Base-by-base conservation (phyloP, 1,140 invertebrate genomes). In the Sarcophaga peregrina region DNA sequence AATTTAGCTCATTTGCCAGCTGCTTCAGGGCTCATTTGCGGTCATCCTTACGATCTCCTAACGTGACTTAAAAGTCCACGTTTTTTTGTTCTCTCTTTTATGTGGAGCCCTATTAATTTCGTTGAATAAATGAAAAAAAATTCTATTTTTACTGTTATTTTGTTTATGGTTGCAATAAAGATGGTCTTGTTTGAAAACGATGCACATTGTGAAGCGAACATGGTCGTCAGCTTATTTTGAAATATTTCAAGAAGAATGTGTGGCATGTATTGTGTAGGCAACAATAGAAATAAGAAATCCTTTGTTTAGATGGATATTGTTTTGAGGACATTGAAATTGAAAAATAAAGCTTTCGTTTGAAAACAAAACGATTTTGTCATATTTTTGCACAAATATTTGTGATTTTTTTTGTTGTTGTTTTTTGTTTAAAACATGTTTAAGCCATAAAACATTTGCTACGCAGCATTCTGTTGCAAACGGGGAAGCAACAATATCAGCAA, bases 371-470 rank as follows among this genome's bases (percentile, higher is more conserved):
- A 78, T 50, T 78, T 52, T 78, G 75, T 52, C 47, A 78, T 50
- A 78, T 78, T 78, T 83, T 73, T 80, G 25, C 25, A 37, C 25
- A 37, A 37, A 37, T 37, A 37, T 37, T 46, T 72, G 20, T 25
- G 52, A 47, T 68, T 74, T 80, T 81, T 83, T 80, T 25, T 52
- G 74, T 81, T 80, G 9, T 73, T 13, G 84, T 80, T 73, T 74
- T 78, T 50, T 78, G 75, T 78, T 78, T 48, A 78, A 76, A 50
- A 78, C 75, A 78, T 78, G 75, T 78, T 78, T 78, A 52, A 78
- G 25, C 80, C 83, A 86, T 86, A 86, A 84, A 86, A 84, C 84
- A 85, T 78, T 83, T 80, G 82, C 80, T 76, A 82, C 68, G 85
- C 83, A 37, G 4, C 25, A 75, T 81, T 73, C 50, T 83, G 50